These are phyloP conservation scores for Myzus persicae DNA, from an alignment of 1,140 invertebrate species.

Conservation along the genomic window DNA sequence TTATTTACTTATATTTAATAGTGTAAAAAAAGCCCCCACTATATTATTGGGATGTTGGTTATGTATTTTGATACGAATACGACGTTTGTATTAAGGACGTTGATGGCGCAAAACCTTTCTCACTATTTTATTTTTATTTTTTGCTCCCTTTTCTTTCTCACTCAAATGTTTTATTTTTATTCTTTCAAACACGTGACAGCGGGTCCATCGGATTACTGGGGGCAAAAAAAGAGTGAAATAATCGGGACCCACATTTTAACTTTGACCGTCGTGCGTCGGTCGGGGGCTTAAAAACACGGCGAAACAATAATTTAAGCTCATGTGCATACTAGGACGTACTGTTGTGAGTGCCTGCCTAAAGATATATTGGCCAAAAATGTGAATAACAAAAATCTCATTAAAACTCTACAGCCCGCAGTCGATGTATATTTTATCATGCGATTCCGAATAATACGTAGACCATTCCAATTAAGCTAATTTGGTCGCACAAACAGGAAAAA, in stretches of 20 bases:
- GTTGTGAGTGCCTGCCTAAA: no score
- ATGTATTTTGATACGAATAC: conserved; percentile 11
- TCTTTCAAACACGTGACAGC: conserved; percentile 23
- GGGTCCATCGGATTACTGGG: neutral
- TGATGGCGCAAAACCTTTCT: neutral
- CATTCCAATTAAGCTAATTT: neutral
- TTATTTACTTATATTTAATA: neutral
- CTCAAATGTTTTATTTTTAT: neutral
- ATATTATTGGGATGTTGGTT: neutral
- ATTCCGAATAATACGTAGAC: neutral
- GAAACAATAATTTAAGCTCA: conserved; percentile 10
- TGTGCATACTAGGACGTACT: neutral
- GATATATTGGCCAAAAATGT: neutral
- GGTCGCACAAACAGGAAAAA: neutral
- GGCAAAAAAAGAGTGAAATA: neutral
- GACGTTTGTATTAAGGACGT: conserved; percentile 21
- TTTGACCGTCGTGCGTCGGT: neutral
- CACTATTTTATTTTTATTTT: neutral
- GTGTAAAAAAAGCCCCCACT: neutral
- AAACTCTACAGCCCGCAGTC: neutral
- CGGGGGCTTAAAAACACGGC: neutral
- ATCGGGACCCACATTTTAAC: conserved; percentile 10
- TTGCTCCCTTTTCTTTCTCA: neutral
- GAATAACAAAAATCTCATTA: conserved; percentile 1
- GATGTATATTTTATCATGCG: neutral